A percentile compares a stretch with the other conserved stretches of the same genome.
Evolutionary conservation across 2,113 vertebrate species (phyloP).

Genomic region (Nanorana parkeri): DNA sequence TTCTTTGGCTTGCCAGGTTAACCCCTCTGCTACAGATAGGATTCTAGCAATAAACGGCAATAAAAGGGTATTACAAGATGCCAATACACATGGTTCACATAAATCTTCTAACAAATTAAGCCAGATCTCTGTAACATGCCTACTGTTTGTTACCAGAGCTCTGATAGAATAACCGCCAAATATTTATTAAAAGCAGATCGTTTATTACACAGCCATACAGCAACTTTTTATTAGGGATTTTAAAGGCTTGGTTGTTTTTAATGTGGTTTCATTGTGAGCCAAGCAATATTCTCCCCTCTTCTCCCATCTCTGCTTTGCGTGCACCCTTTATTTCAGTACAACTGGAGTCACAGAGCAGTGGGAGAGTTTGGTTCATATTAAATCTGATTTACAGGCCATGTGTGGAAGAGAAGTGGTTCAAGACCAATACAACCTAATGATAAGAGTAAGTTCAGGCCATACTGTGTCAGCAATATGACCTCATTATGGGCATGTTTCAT

Average conservation of each 20-base stretch:
- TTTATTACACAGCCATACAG: conserved; percentile 47
- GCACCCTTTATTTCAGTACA: conserved; percentile 21
- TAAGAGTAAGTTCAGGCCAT: not conserved
- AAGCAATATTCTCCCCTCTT: conserved; percentile 46
- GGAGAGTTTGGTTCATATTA: conserved; percentile 36
- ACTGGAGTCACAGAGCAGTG: conserved; percentile 7
- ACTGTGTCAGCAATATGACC: not conserved
- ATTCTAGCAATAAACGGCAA: conserved; percentile 25
- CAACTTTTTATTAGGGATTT: conserved; percentile 50
- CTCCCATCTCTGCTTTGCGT: conserved; percentile 36
- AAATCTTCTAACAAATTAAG: conserved; percentile 51
- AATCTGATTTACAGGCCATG: conserved; percentile 28
- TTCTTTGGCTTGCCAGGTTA: conserved; percentile 38
- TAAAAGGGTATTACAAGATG: conserved; percentile 37
- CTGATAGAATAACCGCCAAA: conserved; percentile 51
- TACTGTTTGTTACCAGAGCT: conserved; percentile 56
- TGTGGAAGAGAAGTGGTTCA: conserved; percentile 17
- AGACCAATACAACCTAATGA: not conserved
- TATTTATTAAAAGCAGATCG: conserved; percentile 56
- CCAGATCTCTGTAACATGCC: conserved; percentile 54
- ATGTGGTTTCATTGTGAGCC: conserved; percentile 52
- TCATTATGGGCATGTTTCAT: not conserved
- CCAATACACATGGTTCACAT: conserved; percentile 49
- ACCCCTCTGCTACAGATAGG: conserved; percentile 31
- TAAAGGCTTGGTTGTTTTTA: conserved; percentile 51